Conservation (phyloP, 2,888 invertebrate genomes). For the Lepidonotus clava region DNA sequence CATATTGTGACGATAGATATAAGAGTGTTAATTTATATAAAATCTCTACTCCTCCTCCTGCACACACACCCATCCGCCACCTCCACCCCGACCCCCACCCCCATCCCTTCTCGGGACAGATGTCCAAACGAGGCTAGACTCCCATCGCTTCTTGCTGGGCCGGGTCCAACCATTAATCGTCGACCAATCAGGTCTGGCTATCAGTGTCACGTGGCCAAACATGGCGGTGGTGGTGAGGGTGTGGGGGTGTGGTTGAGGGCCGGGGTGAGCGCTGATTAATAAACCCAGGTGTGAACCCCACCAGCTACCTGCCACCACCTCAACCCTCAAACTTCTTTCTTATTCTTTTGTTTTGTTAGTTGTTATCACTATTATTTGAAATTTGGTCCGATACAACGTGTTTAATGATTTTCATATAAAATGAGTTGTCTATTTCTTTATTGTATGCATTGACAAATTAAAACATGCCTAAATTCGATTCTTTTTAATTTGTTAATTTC, state of each 20-base stretch:
- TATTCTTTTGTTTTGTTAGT: background rate
- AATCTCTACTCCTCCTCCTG: no score
- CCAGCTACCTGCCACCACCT: background rate
- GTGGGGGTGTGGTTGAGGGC: background rate
- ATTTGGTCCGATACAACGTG: background rate
- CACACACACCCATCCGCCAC: background rate
- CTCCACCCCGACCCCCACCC: background rate
- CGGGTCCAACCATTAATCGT: background rate
- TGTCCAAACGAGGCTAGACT: background rate
- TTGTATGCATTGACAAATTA: background rate
- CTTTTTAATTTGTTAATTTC: no score
- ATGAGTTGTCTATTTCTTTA: background rate
- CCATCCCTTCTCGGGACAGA: background rate
- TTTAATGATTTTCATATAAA: background rate
- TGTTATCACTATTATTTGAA: no score
- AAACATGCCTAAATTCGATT: no score
- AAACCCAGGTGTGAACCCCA: background rate
- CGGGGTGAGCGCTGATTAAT: background rate
- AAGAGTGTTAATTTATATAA: no score
- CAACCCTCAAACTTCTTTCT: background rate
- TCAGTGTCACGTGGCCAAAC: slow-evolving; percentile 25
- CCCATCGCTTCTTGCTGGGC: background rate
- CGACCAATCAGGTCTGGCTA: slow-evolving; percentile 1
- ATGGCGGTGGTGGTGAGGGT: background rate
- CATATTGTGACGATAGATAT: no score